Evolutionary conservation across 2,113 vertebrate species (phyloP).

Genomic region (Paraplagusia blochii): DNA sequence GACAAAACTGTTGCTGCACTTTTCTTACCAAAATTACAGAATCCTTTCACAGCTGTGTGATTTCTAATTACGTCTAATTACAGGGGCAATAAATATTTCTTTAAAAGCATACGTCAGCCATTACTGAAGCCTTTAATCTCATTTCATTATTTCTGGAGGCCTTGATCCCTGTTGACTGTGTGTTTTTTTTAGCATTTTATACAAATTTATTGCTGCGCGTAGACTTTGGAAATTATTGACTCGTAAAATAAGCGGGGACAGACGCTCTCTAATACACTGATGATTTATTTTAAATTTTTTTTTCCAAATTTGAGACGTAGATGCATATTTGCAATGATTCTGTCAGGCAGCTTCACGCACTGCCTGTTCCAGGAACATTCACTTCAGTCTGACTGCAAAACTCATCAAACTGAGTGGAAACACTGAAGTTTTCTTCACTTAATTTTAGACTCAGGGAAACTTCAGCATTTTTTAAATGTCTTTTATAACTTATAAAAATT

Average conservation of each 20-base stretch:
- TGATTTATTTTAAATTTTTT: too few relatives aligned
- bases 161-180: not conserved
- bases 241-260: not conserved
- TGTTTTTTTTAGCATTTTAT: not conserved
- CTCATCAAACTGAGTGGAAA: too few relatives aligned
- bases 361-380: too few relatives aligned
- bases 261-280: too few relatives aligned
- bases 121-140: not conserved
- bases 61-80: not conserved
- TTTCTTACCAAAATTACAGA: not conserved
- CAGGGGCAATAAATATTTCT: not conserved
- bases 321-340: too few relatives aligned
- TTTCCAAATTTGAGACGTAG: too few relatives aligned
- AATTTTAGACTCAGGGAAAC: too few relatives aligned
- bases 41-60: not conserved
- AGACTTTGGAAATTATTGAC: not conserved
- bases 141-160: not conserved
- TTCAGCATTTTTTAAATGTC: too few relatives aligned
- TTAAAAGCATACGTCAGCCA: not conserved
- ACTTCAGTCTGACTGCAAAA: too few relatives aligned
- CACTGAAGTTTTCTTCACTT: too few relatives aligned
- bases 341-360: too few relatives aligned
- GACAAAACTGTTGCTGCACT: constrained; percentile 4
- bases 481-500: too few relatives aligned
- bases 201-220: not conserved